Conservation (phyloP, 2,113 vertebrate species). For the Anthoscopus minutus region DNA sequence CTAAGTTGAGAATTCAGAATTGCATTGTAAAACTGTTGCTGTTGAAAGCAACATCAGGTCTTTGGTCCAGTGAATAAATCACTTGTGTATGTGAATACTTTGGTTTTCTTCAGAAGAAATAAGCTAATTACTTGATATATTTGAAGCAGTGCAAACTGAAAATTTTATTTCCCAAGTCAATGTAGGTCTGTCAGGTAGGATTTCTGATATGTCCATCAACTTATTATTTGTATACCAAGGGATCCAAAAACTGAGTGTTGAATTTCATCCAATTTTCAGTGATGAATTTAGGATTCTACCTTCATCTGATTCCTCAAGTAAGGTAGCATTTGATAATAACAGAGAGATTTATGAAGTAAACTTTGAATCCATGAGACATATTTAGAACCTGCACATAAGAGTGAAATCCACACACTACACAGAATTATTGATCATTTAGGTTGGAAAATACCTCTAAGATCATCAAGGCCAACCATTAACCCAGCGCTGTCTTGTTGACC, state of each 20-base stretch:
- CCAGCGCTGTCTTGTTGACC: background rate
- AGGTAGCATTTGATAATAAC: background rate
- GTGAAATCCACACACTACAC: background rate
- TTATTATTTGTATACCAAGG: background rate
- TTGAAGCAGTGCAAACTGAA: background rate
- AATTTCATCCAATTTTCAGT: too few relatives aligned
- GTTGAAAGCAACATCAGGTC: background rate
- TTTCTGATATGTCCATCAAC: background rate
- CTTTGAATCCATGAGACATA: background rate
- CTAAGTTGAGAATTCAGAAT: background rate
- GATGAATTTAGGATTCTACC: background rate
- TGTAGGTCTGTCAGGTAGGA: background rate
- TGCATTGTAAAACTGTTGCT: background rate
- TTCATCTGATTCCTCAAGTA: background rate
- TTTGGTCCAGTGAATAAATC: background rate
- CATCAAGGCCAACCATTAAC: background rate
- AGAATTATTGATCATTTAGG: background rate
- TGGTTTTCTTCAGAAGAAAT: background rate
- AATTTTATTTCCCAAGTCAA: conserved; percentile 7
- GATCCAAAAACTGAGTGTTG: background rate
- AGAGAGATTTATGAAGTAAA: background rate
- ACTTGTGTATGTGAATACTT: background rate
- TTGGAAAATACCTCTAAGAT: background rate
- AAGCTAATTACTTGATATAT: background rate
- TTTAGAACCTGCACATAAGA: background rate